Base-by-base conservation (phyloP, 64 coral and sea anemone genomes). In the Montipora efflorescens region DNA sequence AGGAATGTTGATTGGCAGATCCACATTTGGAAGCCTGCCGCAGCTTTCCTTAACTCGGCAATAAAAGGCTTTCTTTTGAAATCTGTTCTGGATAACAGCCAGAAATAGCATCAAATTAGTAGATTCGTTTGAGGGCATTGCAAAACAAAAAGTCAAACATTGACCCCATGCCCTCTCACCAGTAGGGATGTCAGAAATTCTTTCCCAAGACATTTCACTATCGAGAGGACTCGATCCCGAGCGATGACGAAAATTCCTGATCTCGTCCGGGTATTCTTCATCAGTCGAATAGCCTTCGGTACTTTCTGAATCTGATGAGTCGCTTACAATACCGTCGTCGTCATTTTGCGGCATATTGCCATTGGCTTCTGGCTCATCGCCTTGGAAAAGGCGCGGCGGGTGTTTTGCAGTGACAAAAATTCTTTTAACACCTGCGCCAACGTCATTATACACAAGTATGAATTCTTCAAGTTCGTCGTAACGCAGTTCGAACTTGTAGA, bases 401-500 rank as follows among this genome's bases (percentile, higher is more conserved):
- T 90, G 88, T 23, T 74, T 79, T 49, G 62, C 57, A 1, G 88
- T 78, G 4, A 90, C 47, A 50, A 90, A 90, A 5, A 77, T 14
- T 79, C 48, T 90, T 25, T 7, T 79, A 2, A 67, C 46, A 59
- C 28, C 58, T 9, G 57, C 25, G 15, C 28, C 16, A 3, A 48
- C 47, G 9, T 79, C 75, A 43, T 51, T 79, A 25, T 79, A 47
- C 16, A 96, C 98, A 7, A 96, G 7, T 12, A 95, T 28, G 67
- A 87, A 78, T 16, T 94, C 88, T 21, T 94, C 92, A 3, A 99
- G 89, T 23, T 96, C 83, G 4, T 80, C 78, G 79, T 99, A 99
- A 7, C 84, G 84, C 18, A 99, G 77, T 67, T 99, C 98, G 6
- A 99, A 12, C 75, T 96, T 95, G 79, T 96, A 95, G 10, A 81